phyloP scores from a whole-genome alignment of 2,888 invertebrate species.

The Strigamia crassipes region DNA sequence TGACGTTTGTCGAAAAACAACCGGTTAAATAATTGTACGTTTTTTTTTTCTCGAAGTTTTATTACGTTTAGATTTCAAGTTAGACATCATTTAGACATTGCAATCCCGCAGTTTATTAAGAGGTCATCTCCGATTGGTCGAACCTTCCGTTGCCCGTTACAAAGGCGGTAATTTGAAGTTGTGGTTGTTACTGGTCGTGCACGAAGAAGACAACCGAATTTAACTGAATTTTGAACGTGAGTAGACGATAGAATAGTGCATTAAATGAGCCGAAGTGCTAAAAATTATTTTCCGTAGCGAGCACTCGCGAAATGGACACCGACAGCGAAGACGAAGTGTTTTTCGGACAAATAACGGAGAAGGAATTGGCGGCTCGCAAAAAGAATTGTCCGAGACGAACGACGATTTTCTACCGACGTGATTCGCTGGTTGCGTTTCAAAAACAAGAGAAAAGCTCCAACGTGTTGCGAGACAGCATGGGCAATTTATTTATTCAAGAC shows the following conservation, averaged over 20 bases:
- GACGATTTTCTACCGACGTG: not conserved
- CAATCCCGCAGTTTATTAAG: no score
- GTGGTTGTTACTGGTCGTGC: not conserved
- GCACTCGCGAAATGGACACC: no score
- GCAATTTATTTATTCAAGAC: not conserved
- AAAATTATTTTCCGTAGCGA: not conserved
- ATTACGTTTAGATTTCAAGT: no score
- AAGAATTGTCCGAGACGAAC: not conserved
- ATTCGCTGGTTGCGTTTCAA: not conserved
- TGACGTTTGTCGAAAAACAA: no score
- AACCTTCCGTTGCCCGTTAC: no score
- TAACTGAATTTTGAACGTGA: not conserved
- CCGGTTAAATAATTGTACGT: no score
- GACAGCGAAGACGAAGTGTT: conserved; percentile 15
- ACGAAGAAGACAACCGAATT: not conserved
- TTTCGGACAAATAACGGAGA: not conserved
- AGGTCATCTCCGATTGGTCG: no score
- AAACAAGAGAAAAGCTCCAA: not conserved
- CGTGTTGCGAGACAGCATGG: not conserved
- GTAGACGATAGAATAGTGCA: not conserved
- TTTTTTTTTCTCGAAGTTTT: no score
- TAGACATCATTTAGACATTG: no score
- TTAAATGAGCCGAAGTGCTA: not conserved
- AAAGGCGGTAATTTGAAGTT: no score
- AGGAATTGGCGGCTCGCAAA: not conserved